Evolutionary conservation across 2,797 vertebrate genomes (phyloP).

Genomic region (Benthosema pterotum): DNA sequence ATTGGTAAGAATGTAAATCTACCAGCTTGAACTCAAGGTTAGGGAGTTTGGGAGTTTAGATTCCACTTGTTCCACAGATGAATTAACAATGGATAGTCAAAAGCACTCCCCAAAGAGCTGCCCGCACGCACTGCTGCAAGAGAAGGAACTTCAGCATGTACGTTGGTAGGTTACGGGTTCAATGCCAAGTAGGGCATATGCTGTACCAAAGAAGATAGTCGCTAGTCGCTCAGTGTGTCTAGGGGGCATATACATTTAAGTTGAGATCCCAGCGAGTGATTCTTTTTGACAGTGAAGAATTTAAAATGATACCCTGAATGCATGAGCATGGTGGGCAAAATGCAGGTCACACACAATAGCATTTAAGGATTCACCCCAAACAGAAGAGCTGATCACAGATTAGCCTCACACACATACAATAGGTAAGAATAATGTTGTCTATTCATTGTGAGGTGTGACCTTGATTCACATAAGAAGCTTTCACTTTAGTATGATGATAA

Average conservation of each 20-base stretch:
- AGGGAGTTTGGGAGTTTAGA: constrained; percentile 34
- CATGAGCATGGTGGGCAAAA: constrained; percentile 35
- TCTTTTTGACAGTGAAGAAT: no score
- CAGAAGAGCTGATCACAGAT: constrained; percentile 36
- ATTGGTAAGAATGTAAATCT: not conserved
- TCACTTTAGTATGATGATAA: not conserved
- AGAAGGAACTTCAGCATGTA: constrained; percentile 20
- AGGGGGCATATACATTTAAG: constrained; percentile 46
- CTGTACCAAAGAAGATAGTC: constrained; percentile 35
- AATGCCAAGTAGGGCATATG: constrained; percentile 12
- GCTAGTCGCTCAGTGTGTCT: constrained; percentile 35
- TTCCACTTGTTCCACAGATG: constrained; percentile 39
- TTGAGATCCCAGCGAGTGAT: constrained; percentile 50
- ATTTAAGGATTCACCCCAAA: constrained; percentile 63
- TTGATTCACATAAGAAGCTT: constrained; percentile 35
- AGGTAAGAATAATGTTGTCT: constrained; percentile 24
- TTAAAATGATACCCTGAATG: no score
- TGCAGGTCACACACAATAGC: constrained; percentile 57
- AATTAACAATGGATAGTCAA: constrained; percentile 56
- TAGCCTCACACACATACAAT: constrained; percentile 32
- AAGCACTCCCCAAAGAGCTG: constrained; percentile 38
- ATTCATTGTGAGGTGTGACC: constrained; percentile 44
- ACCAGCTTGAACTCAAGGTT: constrained; percentile 3
- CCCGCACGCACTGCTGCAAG: constrained; percentile 21
- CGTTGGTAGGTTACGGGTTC: constrained; percentile 31